A percentile compares a stretch with the other conserved stretches of the same genome.
phyloP scores from a whole-genome alignment of 2,797 vertebrate genomes.

The Myoxocephalus aenaeus region DNA sequence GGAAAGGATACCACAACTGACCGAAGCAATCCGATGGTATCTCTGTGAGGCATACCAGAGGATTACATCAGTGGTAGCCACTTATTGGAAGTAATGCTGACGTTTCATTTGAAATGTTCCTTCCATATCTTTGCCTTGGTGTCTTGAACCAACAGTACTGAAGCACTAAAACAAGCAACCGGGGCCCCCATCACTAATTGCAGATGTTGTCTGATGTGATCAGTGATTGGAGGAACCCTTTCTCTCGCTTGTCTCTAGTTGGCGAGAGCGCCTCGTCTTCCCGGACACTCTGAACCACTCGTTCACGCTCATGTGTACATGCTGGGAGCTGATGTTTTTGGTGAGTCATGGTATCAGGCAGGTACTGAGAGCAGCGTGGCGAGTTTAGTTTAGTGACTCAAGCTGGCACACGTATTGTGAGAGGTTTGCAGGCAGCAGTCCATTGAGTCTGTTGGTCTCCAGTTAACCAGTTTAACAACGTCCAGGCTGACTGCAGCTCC shows the following conservation, averaged over 20 bases:
- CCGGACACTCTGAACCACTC: slow-evolving; percentile 2
- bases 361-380: neutral
- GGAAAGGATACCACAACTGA: slow-evolving; percentile 31
- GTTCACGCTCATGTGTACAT: neutral
- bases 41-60: slow-evolving; percentile 22
- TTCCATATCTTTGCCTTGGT: neutral
- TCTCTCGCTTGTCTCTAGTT: neutral
- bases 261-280: slow-evolving; percentile 9
- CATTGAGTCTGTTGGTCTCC: slow-evolving; percentile 25
- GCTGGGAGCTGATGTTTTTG: slow-evolving; percentile 5
- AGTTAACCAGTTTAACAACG: slow-evolving; percentile 48
- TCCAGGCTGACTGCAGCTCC: slow-evolving; percentile 21
- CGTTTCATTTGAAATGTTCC: slow-evolving; percentile 35
- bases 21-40: slow-evolving; percentile 40
- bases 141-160: neutral
- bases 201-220: slow-evolving; percentile 29
- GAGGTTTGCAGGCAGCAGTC: slow-evolving; percentile 26
- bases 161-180: neutral
- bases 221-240: neutral
- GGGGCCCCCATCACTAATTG: neutral
- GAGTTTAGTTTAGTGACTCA: slow-evolving; percentile 13
- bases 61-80: slow-evolving; percentile 41
- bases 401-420: neutral
- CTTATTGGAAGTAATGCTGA: slow-evolving; percentile 33
- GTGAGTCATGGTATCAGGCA: neutral